Percentiles rank a stretch among this genome's conserved stretches.
phyloP scores from a whole-genome alignment of 2,797 vertebrate genomes.

The Caiman crocodilus region DNA sequence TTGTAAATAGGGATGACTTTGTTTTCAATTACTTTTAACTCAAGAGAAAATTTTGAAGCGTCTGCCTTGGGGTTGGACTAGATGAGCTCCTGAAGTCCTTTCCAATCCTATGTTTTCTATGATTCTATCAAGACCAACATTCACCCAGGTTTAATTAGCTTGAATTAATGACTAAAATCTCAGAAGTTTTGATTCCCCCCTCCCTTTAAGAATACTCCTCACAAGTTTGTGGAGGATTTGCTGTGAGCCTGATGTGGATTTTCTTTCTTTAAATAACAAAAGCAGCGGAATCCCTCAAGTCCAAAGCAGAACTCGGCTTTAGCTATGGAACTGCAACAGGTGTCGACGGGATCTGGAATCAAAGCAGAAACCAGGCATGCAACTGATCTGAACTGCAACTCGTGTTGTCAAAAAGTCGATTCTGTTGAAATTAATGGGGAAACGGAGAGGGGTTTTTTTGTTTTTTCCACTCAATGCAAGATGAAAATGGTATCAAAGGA shows the following conservation, averaged over 20 bases:
- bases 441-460: neutral
- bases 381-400: rapidly evolving
- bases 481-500: neutral
- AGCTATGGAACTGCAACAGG: neutral
- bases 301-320: neutral
- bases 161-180: neutral
- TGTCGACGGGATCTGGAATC: neutral
- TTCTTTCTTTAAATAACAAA: neutral
- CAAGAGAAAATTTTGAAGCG: neutral
- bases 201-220: too few species aligned
- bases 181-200: neutral
- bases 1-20: neutral
- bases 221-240: neutral
- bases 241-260: too few species aligned
- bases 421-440: neutral
- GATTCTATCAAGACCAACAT: too few species aligned
- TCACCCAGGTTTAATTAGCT: neutral
- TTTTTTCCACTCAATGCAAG: neutral
- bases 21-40: neutral
- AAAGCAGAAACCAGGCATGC: rapidly evolving
- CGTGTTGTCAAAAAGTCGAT: neutral
- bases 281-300: rapidly evolving
- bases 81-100: too few species aligned
- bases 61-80: neutral
- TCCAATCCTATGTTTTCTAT: too few species aligned